Base-by-base conservation (phyloP, 2,888 invertebrate species). In the Neelides folsomi region DNA sequence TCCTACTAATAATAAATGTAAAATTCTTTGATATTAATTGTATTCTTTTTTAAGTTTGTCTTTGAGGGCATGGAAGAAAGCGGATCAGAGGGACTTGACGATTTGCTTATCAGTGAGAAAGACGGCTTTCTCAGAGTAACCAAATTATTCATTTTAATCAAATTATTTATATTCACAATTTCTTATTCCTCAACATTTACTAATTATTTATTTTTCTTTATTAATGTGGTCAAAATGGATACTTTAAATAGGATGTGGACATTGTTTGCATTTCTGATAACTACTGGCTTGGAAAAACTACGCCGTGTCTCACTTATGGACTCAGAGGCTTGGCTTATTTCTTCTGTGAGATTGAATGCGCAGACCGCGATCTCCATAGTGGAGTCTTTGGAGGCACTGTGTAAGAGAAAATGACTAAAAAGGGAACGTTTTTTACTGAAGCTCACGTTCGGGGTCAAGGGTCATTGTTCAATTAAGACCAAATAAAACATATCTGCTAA, bases 21-120 rank as follows among this genome's bases (percentile, higher is more conserved):
- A 8, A 13, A 42, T 15, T 9, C 12, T 18, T 16, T 16, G n/a
- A 45, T 13, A 18, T 47, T n/a, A 19, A 40, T 41, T 45, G 7
- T 5, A 27, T 12, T 16, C 5, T 35, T 7, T 42, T 62, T 69
- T 40, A 66, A 81, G 78, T 95, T 97, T 71, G 79, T 89, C 9
- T 86, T 97, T 69, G 97, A 98, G 76, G 93, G 92, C 51, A 98
- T 98, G 97, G 97, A 98, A 72, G 97, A 98, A 71, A 86, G 85
- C 55, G 95, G 95, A 6, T 95, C 94, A 54, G 86, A 86, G 68
- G 95, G 97, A n/a, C 74, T 98, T 27, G 92, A 94, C 69, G 86
- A 84, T 1, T 73, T 94, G 9, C 75, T 98, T 0, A 73, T 74
- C 64, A 69, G 76, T 1, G 74, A 77, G 60, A 83, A 84, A 67